phyloP scores from a whole-genome alignment of 1,140 invertebrate genomes.

The Bicyclus anynana region DNA sequence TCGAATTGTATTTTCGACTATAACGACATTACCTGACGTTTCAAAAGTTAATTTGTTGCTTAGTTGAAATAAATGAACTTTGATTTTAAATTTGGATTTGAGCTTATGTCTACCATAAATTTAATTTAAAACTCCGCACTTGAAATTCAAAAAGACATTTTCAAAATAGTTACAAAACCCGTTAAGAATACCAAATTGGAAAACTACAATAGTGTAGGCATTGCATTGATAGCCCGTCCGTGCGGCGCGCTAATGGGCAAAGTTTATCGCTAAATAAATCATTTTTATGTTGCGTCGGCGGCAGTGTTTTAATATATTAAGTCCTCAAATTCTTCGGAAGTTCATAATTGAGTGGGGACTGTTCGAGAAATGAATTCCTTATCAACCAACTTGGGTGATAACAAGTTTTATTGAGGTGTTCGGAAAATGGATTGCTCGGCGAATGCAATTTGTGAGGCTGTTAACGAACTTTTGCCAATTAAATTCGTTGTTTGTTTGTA shows the following conservation, averaged over 20 bases:
- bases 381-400: constrained; percentile 2
- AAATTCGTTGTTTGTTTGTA: neutral
- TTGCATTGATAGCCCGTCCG: neutral
- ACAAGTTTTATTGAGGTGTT: constrained; percentile 6
- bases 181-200: no score
- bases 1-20: no score
- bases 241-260: constrained; percentile 8
- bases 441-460: neutral
- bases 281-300: constrained; percentile 14
- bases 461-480: neutral
- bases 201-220: neutral
- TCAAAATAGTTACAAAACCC: no score
- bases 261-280: constrained; percentile 21
- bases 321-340: constrained; percentile 19
- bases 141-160: no score
- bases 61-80: no score
- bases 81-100: no score
- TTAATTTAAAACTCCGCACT: no score
- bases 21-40: no score
- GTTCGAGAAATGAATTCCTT: constrained; percentile 7
- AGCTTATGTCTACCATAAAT: no score
- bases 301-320: constrained; percentile 19
- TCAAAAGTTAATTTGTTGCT: no score
- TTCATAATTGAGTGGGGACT: constrained; percentile 8
- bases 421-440: neutral